Base-by-base conservation (phyloP, 53 echinoderm and acorn worm genomes). In the Henricia sp. region DNA sequence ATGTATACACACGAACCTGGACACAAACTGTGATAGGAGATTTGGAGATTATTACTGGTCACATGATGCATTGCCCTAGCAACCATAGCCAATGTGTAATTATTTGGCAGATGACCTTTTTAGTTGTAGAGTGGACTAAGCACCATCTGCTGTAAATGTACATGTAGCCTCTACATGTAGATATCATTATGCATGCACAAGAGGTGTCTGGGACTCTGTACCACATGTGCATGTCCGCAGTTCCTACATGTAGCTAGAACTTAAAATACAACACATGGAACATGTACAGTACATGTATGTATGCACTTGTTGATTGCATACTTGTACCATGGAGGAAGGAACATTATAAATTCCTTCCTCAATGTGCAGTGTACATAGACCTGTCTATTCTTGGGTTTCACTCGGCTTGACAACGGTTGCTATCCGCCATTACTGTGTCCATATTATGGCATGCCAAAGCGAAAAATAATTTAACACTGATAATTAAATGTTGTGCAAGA, bases 21-120 rank as follows among this genome's bases (percentile, higher is more conserved):
- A 53, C 53, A 53, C 53, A 19, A 1, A 23, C 23, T 20, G 4
- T 20, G 53, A 53, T 23, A 17, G 53, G 16, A 29, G 2, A 6
- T 58, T 12, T 34, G 30, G n/a, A 36, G 29, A 64, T 6, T 17
- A 8, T 19, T 27, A 13, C 27, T 27, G 70, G 46, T 70, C 70
- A 70, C 70, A 70, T 70, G 70, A 70, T 30, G 27, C 68, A 30
- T 27, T 27, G 41, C 14, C 70, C 43, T 46, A 50, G 70, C 70
- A 70, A 70, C 70, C 48, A 44, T n/a, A n/a, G 70, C 43, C 30
- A 26, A 70, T 44, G 48, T 42, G 43, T 24, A 48, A 42, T 43
- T 70, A 44, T 70, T 70, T 26, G 29, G 48, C 44, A 20, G 50
- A 48, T 50, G 70, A 70, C 70, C 70, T 70, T 70, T 70, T 44